Conservation (phyloP, 2,113 vertebrate genomes). For the Melospiza georgiana region DNA sequence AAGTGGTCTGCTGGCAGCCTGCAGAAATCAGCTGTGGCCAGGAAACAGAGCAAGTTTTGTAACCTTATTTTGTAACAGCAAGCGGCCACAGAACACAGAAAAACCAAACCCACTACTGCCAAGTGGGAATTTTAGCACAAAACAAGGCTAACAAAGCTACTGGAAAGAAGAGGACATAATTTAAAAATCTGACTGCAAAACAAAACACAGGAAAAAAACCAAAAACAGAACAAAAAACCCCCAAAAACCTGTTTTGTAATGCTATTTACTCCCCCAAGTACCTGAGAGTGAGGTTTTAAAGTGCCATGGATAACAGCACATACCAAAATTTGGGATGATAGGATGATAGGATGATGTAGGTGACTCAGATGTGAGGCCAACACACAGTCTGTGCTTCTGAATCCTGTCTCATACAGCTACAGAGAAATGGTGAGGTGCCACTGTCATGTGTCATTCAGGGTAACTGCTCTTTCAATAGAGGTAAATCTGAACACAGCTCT, state of each 20-base stretch:
- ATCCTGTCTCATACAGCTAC: neutral
- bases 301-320: fast-evolving
- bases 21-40: neutral
- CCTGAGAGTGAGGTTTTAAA: neutral
- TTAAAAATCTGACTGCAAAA: neutral
- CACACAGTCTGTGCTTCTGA: neutral
- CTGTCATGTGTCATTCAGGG: neutral
- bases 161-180: neutral
- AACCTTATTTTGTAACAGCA: conserved; percentile 12
- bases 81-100: neutral
- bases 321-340: neutral
- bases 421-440: neutral
- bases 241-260: neutral
- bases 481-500: neutral
- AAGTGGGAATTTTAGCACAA: neutral
- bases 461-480: neutral
- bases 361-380: neutral
- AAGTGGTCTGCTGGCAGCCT: neutral
- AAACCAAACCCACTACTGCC: neutral
- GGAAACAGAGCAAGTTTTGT: conserved; percentile 10
- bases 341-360: no score
- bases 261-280: neutral
- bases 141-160: neutral
- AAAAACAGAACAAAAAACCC: neutral
- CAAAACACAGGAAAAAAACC: neutral